Evolutionary conservation across 2,113 vertebrate genomes (phyloP), one percentile per base, ranked within the genome.

Genomic region (Struthio camelus): DNA sequence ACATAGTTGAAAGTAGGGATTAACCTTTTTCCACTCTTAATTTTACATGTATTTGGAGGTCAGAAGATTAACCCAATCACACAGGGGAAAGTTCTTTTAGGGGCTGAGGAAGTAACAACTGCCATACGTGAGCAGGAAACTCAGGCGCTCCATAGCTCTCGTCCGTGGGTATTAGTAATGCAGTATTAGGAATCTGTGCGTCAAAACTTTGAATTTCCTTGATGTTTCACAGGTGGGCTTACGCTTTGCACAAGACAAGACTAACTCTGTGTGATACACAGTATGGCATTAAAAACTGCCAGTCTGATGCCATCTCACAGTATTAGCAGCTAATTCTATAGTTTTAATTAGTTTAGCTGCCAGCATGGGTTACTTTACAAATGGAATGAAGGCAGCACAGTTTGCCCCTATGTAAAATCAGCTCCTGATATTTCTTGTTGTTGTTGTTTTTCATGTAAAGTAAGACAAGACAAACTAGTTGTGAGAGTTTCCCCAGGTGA

Each of bases 221-320:
- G 38, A n/a, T 71, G 48, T 72, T 16, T 14, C 6, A 15, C 53
- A 59, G 62, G 13, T 0, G 0, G 54, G 9, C 17, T 3, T 2
- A n/a, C 59, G 50, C 62, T 92, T 75, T 80, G 42, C 64, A 48
- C 73, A 71, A 56, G 36, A 48, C 46, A 30, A 25, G 44, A 54
- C 32, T 85, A 36, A 46, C 14, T 0, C 0, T 8, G 9, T 6
- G 10, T 46, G 71, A 23, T 78, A 32, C 32, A 23, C 23, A 48
- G 8, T 32, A 22, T 50, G 34, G 14, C 48, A 32, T 34, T 58
- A 71, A 92, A 89, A 71, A 25, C 54, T 46, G 36, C 8, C 27
- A 44, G 25, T 59, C 46, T 46, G 46, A 11, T 56, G 88, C 51
- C 36, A 30, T 75, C 61, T 86, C 46, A 36, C 9, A 9, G 27